Base-by-base conservation (phyloP, 2,113 vertebrate species). In the Epinephelus fuscoguttatus region DNA sequence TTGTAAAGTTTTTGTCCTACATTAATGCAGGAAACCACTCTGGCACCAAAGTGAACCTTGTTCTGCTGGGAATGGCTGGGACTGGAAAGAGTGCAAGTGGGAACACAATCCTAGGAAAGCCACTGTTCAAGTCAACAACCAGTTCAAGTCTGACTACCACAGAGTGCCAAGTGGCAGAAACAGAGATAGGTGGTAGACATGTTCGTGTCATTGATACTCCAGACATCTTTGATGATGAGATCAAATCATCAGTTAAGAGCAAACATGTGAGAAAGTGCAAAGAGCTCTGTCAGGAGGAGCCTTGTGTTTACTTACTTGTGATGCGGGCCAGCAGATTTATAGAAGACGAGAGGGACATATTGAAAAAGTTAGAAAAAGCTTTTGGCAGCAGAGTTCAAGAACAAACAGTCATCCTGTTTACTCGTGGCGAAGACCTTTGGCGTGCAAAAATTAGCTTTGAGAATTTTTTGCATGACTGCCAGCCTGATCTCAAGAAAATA, bases 71-170 rank as follows among this genome's bases (percentile, higher is more conserved):
- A 14, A 21, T 33, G 25, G 1, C 49, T 11, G 67, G 67, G 45
- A 19, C 64, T 27, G 64, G 64, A 30, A 68, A 68, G 45, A 68
- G 64, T 12, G 64, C 64, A 11, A 49, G 45, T 68, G 64, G 64
- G 11, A 68, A 68, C 64, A 68, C 64, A 19, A 68, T 68, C 64
- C 45, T 68, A 0, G 9, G 64, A 50, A 1, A 19, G 15, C 2
- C 1, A 18, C 0, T 0, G 3, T 50, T 68, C 17, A 3, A 0
- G 2, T 68, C 64, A 19, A 50, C 0, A 50, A 1, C 0, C n/a
- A 12, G 23, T 30, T 68, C 64, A 49, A 3, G 2, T 7, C 1
- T 0, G 2, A 50, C 64, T 37, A 68, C 64, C 23, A 68, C 1
- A 30, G 64, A 68, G 64, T 68, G 45, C 23, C 42, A 49, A 11